Evolutionary conservation across 2,797 vertebrate species (phyloP), one percentile per base, ranked within the genome.

Genomic region (Aselliscus stoliczkanus): DNA sequence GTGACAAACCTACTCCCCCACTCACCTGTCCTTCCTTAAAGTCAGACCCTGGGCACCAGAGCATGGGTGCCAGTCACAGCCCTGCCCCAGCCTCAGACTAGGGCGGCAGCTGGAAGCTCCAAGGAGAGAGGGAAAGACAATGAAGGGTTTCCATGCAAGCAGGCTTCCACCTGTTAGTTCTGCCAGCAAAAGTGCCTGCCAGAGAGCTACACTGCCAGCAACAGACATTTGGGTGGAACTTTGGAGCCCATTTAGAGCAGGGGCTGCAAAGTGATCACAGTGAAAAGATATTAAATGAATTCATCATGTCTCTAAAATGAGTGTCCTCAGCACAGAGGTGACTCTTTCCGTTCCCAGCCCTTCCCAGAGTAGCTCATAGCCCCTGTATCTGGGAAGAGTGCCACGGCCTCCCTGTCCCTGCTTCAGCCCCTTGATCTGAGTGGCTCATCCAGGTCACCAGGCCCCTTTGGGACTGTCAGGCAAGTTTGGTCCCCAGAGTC

Each of bases 231-330:
- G 94, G 96, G 89, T 95, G 94, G 96, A 91, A 96, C 67, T 58
- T 72, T 39, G 70, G 76, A 31, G 96, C 88, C 96, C 95, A 95
- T 95, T 84, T 95, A 93, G 95, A 93, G 91, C 2, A 91, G 89
- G 67, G 60, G 79, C 97, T 97, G 84, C 92, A 92, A 0, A 96
- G 4, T 76, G 89, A 77, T 96, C 90, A 52, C 42, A 94, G 93
- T 21, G 65, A 81, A 90, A 97, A 96, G 97, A 95, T 97, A 96
- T 93, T 96, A 92, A 96, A 89, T 93, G 83, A 97, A 94, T 97
- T 64, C 60, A 86, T 97, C 91, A 96, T 34, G 70, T 91, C 96
- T 81, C 87, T 69, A 47, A 70, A 82, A 87, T 20, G 52, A 85
- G 58, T 67, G 81, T 90, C 85, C 81, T 90, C 50, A 58, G 77